Evolutionary conservation across 2,113 vertebrate species (phyloP), one percentile per base, ranked within the genome.

Genomic region (Coracopsis vasa): DNA sequence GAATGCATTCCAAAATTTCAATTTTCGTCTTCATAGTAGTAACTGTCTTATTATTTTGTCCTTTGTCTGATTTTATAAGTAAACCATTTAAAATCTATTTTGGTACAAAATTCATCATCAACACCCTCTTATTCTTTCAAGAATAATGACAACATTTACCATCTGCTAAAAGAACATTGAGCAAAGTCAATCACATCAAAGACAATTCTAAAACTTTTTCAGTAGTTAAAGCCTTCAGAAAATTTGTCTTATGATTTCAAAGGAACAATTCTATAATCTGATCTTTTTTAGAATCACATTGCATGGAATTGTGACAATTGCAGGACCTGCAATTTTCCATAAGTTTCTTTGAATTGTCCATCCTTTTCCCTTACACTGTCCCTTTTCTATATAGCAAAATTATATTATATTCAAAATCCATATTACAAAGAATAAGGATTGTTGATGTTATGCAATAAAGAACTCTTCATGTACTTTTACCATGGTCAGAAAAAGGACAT

Each of bases 1-100:
- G 95, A 86, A 78, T 92, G 69, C 64, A 80, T 92, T 85, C 92
- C 66, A 85, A 71, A 87, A 92, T 91, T 94, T 97, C 79, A 65
- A 37, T 92, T 69, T 89, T 90, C 79, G 87, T 67, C 41, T 87
- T 74, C 71, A 70, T 77, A 82, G 51, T 86, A 90, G 85, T 87
- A 94, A 87, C 84, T 92, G 78, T 58, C 39, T 62, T 81, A 64
- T 33, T 27, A 73, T 86, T 77, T 96, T 86, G 64, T 61, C 88
- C 71, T 90, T 91, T 93, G 80, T 87, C 67, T 97, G 88, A 90
- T 90, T 92, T 94, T 90, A 47, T 58, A 92, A 86, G 66, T 20
- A 47, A 79, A 71, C 14, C 53, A 60, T 91, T 94, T 95, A 50
- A 93, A 87, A 92, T 89, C 58, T 86, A 51, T 56, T 39, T 50